These are phyloP conservation scores for Heteromyza rotundicornis DNA, from an alignment of 2,888 invertebrate genomes.

Conservation along the genomic window DNA sequence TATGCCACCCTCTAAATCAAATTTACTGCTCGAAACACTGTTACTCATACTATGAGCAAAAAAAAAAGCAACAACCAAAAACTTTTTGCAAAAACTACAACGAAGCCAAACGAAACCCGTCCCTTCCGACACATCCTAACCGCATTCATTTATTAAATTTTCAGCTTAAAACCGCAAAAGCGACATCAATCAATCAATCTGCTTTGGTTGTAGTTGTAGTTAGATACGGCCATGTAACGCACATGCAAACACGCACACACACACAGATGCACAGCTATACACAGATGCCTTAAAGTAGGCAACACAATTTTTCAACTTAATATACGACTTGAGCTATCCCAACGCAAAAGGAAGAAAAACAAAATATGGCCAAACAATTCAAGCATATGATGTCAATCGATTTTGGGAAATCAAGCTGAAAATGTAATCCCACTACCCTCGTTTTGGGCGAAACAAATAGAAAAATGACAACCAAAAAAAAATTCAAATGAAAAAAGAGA, in stretches of 20 bases:
- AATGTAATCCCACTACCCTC: too few species aligned
- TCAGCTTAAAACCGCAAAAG: not conserved
- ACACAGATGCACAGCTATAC: not conserved
- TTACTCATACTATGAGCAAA: not conserved
- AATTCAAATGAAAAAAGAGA: too few species aligned
- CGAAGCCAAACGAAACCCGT: not conserved
- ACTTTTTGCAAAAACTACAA: not conserved
- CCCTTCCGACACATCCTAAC: not conserved
- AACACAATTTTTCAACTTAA: slow-evolving; percentile 43
- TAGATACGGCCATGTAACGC: too few species aligned
- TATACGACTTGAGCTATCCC: slow-evolving; percentile 1
- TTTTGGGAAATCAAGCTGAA: slow-evolving; percentile 30
- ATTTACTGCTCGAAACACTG: not conserved
- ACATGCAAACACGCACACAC: too few species aligned
- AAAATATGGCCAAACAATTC: slow-evolving; percentile 35
- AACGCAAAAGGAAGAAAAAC: not conserved
- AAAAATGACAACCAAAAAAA: too few species aligned
- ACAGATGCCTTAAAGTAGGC: slow-evolving; percentile 32
- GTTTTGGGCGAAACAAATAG: too few species aligned
- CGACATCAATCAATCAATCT: slow-evolving; percentile 8
- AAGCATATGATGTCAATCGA: slow-evolving; percentile 43
- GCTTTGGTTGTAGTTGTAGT: not conserved
- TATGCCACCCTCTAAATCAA: slow-evolving; percentile 14
- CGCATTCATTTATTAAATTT: slow-evolving; percentile 4
- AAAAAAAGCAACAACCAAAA: not conserved